Evolutionary conservation across 2,797 vertebrate species (phyloP), one percentile per base, ranked within the genome.

Genomic region (Poeciliopsis paucimaculata): DNA sequence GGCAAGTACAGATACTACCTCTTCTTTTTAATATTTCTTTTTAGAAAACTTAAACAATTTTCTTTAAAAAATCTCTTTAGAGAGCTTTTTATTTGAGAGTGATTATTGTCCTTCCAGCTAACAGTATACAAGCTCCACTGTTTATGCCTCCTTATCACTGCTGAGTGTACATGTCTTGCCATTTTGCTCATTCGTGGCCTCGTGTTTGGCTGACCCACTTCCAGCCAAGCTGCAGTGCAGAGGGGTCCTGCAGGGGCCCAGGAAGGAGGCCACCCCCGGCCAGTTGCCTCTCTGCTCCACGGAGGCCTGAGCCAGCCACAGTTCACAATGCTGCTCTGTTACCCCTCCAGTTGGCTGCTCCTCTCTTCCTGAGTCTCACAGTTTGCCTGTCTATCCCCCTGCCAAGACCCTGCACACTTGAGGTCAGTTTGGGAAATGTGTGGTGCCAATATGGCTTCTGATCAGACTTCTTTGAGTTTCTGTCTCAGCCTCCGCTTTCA

Each of bases 171-270:
- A 83, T 78, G 73, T 82, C 70, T 72, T 75, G 73, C 36, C 13
- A 71, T 88, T 49, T 75, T 74, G 79, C 84, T 84, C 72, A 68
- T 68, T 75, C 82, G 82, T 81, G 76, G 80, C 84, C 87, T 84
- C 87, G 86, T 90, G 88, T 91, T 81, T 86, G 76, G 84, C 84
- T 93, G 94, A 94, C 94, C 94, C 92, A 95, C 85, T 94, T 95
- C 85, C 81, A 92, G 78, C 75, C 85, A 82, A 73, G 79, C 85
- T 73, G 79, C 83, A 78, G 83, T 66, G 81, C 77, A 82, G 83
- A 82, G 80, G 88, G 89, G 87, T 89, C 90, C 83, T 79, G 77
- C 77, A 85, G 89, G 74, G 88, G 83, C 90, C 91, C 91, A 89
- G 88, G 64, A 92, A 86, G 89, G 90, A 93, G 94, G 93, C 92